Base-by-base conservation (phyloP, 2,888 invertebrate genomes). In the Pemphredon lugubris region DNA sequence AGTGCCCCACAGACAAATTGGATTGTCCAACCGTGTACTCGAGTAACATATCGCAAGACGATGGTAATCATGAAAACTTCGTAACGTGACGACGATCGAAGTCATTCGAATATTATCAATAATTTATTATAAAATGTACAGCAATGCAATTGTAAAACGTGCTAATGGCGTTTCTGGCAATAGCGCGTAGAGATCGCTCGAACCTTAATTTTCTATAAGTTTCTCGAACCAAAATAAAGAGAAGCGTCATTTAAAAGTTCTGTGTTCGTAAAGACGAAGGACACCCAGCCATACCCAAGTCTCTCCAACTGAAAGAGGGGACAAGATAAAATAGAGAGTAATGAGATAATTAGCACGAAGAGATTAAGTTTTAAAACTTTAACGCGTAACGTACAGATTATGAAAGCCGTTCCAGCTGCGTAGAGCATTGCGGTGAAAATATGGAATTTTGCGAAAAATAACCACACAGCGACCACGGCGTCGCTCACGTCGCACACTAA, bases 211-310 rank as follows among this genome's bases (percentile, higher is more conserved):
- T 11, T 11, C 5, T 7, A 34, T 3, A 1, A 21, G 45, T 21
- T 14, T 40, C 26, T 16, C 21, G n/a, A 20, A 14, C 4, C 4
- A 51, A 18, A 32, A n/a, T 2, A 11, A 0, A 6, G 6, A n/a
- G n/a, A n/a, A n/a, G n/a, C n/a, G 9, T 72, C 44, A 80, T 48
- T 78, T 70, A 55, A 82, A 83, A 0, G 75, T 71, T 65, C 84
- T 80, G 11, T 77, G 51, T 39, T 86, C 86, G 64, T 83, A 86
- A 26, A 86, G 73, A 5, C 75, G 75, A 37, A 86, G 65, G 6
- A 83, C 83, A 3, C 86, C 84, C 45, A 85, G 44, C 82, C 84
- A 86, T 32, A 81, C 65, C 84, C 86, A 86, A 34, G 84, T 61
- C 76, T 86, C 82, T 21, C 68, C 72, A 26, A 79, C 86, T 86